phyloP scores from a whole-genome alignment of 2,888 invertebrate genomes.

The Spialia ferax region DNA sequence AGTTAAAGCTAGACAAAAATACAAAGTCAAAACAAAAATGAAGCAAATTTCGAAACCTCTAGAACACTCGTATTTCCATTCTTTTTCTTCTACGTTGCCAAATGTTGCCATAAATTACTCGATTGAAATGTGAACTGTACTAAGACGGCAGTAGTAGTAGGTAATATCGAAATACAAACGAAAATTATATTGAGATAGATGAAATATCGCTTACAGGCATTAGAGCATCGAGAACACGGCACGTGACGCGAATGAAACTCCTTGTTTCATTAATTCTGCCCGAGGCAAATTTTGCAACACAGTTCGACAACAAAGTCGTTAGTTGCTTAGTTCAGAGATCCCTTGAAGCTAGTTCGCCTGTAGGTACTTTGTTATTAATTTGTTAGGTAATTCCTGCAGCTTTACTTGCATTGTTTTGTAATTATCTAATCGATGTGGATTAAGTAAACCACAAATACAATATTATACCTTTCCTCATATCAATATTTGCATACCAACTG shows the following conservation, averaged over 20 bases:
- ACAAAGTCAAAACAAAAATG: too few species aligned
- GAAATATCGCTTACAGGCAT: conserved; percentile 10
- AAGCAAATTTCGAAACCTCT: too few species aligned
- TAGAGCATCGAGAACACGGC: neutral
- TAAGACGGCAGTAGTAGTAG: neutral
- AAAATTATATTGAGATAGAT: neutral
- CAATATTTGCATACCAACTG: too few species aligned
- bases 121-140: neutral
- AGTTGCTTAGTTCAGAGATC: neutral
- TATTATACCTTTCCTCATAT: too few species aligned
- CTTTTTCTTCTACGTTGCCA: too few species aligned
- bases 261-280: conserved; percentile 9
- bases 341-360: neutral
- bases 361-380: neutral
- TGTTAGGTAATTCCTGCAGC: neutral
- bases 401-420: neutral
- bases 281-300: conserved; percentile 4
- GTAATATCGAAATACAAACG: neutral
- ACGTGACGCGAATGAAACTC: conserved; percentile 3
- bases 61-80: too few species aligned
- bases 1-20: too few species aligned
- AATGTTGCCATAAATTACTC: neutral
- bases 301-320: neutral
- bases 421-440: too few species aligned
- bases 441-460: too few species aligned